Evolutionary conservation across 30 jellyfish, hydroid and myxozoan species (phyloP), one percentile per base, ranked within the genome.

Genomic region (Phacellophora camtschatica): DNA sequence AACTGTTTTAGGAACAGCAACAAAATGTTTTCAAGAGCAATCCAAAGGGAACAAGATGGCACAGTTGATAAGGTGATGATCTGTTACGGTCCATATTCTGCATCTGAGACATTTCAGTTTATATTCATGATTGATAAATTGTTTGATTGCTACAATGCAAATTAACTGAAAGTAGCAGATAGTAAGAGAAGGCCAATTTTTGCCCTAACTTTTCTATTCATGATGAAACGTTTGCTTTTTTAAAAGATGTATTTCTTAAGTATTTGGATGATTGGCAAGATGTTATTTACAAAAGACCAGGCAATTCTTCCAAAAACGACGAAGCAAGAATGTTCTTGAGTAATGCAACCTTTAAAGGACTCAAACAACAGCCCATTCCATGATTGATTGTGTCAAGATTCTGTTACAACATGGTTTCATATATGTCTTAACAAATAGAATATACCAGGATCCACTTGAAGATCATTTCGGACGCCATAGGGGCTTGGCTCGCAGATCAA

Each of bases 401-500:
- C 42, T 81, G 58, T 33, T 81, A 66, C 75, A 67, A 49, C 50
- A 65, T 65, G 92, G 86, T 39, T 65, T 65, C 56, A 48, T 49
- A 29, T 81, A 64, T 66, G 85, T 81, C 43, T 66, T 81, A 5
- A 66, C 85, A 33, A 64, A 81, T 64, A 39, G 71, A 49, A 68
- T 82, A 56, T 9, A 66, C 46, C 95, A 82, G 41, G 95, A 82
- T 57, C 67, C 73, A 5, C 71, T 82, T 16, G 95, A 82, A 35
- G 81, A 82, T 67, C 74, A 67, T 30, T 82, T 82, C 58, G 95
- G 95, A 37, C 18, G 19, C 31, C 95, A 82, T 41, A 35, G 87
- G 16, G 79, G 87, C 16, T 61, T 82, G 22, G 95, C 88, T 4
- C 36, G 87, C 34, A 48, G 95, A 39, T 56, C 70, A 24, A 33